phyloP scores from a whole-genome alignment of 2,888 invertebrate species.

The Epinotia nisella region DNA sequence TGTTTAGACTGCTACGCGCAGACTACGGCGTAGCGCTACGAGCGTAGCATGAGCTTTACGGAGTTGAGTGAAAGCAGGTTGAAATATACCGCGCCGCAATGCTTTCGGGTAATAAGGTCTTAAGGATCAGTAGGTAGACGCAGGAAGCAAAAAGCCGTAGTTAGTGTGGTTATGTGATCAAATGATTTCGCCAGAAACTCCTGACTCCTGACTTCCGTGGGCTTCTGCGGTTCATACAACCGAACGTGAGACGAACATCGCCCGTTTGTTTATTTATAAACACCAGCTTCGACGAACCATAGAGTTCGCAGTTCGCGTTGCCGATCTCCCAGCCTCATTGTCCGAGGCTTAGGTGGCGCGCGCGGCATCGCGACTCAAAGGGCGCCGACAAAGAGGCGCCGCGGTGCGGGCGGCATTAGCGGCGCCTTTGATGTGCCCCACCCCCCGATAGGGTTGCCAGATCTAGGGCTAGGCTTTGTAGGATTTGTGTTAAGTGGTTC shows the following conservation, averaged over 20 bases:
- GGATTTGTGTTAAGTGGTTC: slow-evolving; percentile 18
- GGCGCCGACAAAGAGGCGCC: slow-evolving; percentile 80
- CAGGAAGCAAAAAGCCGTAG: too few relatives aligned
- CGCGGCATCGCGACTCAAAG: slow-evolving; percentile 76
- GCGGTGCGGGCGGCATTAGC: slow-evolving; percentile 82
- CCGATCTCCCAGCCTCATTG: slow-evolving; percentile 45
- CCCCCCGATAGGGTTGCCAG: slow-evolving; percentile 70
- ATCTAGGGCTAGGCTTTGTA: slow-evolving; percentile 33
- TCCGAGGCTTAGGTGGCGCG: slow-evolving; percentile 61
- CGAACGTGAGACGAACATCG: background rate
- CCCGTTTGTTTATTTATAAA: slow-evolving; percentile 19
- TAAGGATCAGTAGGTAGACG: too few relatives aligned
- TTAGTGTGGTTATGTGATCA: too few relatives aligned
- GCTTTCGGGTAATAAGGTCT: too few relatives aligned
- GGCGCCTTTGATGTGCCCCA: slow-evolving; percentile 75
- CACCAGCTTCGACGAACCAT: slow-evolving; percentile 14
- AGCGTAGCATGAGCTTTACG: too few relatives aligned
- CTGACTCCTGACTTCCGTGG: too few relatives aligned
- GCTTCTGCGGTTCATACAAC: background rate
- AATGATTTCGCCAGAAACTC: too few relatives aligned
- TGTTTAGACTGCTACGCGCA: too few relatives aligned
- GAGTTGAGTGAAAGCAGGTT: too few relatives aligned
- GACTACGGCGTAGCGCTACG: too few relatives aligned
- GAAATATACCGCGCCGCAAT: too few relatives aligned
- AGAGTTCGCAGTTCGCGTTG: slow-evolving; percentile 45